phyloP scores from a whole-genome alignment of 2,888 invertebrate species.

The Spilosoma lubricipeda region DNA sequence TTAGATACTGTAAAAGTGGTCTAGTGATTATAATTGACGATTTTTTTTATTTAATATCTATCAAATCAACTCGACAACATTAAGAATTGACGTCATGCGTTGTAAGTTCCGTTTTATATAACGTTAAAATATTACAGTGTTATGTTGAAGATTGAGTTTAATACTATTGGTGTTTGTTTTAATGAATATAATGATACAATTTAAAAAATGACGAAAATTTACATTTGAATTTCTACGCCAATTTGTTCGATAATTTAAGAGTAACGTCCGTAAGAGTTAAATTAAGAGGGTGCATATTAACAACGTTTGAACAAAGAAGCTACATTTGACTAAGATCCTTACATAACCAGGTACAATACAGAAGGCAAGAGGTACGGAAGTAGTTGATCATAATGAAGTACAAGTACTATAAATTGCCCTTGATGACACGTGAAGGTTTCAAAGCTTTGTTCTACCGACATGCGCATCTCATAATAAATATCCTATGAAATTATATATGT shows the following conservation, averaged over 20 bases:
- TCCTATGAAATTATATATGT: constrained; percentile 56
- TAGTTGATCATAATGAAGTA: constrained; percentile 62
- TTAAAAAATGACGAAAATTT: neutral
- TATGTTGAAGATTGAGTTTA: neutral
- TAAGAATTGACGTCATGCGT: neutral
- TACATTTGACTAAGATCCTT: constrained; percentile 10
- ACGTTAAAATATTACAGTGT: neutral
- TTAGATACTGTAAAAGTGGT: neutral
- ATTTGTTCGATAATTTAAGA: neutral
- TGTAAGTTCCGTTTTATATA: neutral
- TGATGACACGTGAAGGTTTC: constrained; percentile 59
- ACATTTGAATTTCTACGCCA: neutral
- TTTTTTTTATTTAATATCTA: neutral
- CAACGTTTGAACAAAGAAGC: neutral
- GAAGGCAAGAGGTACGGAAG: constrained; percentile 60
- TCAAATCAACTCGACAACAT: neutral
- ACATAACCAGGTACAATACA: constrained; percentile 10
- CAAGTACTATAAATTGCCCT: constrained; percentile 47
- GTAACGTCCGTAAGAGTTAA: neutral
- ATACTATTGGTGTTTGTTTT: neutral
- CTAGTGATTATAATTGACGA: neutral
- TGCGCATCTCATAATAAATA: constrained; percentile 56
- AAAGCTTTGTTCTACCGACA: constrained; percentile 55
- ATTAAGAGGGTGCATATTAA: neutral
- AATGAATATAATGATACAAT: neutral